These are phyloP conservation scores for Drosophila dunni DNA, from an alignment of 1,140 invertebrate species.

Conservation along the genomic window DNA sequence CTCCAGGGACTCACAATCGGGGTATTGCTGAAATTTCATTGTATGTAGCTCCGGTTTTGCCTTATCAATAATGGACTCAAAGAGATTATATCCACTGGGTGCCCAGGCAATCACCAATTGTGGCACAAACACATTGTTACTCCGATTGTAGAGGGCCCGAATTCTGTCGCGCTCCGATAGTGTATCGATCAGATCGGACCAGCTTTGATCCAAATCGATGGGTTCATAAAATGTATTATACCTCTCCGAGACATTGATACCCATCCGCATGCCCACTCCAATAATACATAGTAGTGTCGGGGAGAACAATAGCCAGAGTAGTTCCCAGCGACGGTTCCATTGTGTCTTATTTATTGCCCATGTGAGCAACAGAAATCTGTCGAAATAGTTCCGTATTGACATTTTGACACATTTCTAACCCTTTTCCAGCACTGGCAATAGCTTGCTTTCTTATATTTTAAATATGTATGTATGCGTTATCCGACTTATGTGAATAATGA, in stretches of 20 bases:
- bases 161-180: conserved; percentile 17
- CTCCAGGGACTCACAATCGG: conserved; percentile 11
- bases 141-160: neutral
- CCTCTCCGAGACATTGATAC: neutral
- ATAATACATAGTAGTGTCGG: conserved; percentile 33
- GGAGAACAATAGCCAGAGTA: conserved; percentile 33
- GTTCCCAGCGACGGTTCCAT: conserved; percentile 39
- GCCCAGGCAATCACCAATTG: conserved; percentile 59
- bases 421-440: neutral
- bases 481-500: too few species aligned
- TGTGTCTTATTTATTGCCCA: conserved; percentile 59
- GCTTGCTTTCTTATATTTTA: neutral
- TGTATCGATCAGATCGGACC: conserved; percentile 41
- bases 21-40: neutral
- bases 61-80: conserved; percentile 10
- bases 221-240: conserved; percentile 35
- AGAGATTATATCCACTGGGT: conserved; percentile 19
- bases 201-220: conserved; percentile 38
- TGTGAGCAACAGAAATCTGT: conserved; percentile 46
- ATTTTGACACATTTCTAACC: conserved; percentile 27
- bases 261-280: conserved; percentile 31
- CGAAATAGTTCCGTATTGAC: conserved; percentile 41
- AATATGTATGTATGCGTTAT: neutral
- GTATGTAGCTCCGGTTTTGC: neutral
- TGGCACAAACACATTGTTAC: conserved; percentile 46